Evolutionary conservation across 2,797 vertebrate species (phyloP).

Genomic region (Oreortyx pictus): DNA sequence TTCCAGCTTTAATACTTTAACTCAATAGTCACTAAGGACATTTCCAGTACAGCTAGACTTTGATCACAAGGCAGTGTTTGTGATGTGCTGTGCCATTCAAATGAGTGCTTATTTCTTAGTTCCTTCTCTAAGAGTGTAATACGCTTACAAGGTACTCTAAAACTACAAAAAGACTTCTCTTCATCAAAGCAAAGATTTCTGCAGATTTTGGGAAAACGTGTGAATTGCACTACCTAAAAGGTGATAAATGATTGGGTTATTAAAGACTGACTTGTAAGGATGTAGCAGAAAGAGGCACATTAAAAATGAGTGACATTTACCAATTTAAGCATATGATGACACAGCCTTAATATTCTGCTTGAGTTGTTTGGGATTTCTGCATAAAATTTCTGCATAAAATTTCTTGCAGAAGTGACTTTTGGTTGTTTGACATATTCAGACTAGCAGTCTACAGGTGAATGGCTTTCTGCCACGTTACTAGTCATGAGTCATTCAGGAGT

Average conservation of each 20-base stretch:
- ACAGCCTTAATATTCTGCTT: background rate
- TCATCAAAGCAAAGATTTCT: background rate
- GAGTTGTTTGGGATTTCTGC: background rate
- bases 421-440: constrained; percentile 18
- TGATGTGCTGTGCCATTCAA: background rate
- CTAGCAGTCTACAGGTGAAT: constrained; percentile 40
- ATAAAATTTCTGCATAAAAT: constrained; percentile 43
- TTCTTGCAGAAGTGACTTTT: background rate
- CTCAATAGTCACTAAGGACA: background rate
- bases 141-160: background rate
- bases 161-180: background rate
- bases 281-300: background rate
- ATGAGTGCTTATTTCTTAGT: background rate
- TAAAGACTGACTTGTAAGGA: background rate
- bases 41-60: background rate
- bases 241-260: background rate
- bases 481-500: background rate
- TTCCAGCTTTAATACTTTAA: background rate
- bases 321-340: background rate
- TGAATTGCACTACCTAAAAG: background rate
- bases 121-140: background rate
- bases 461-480: background rate
- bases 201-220: background rate
- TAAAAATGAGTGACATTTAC: constrained; percentile 37
- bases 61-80: background rate